Conservation (phyloP, 1,140 invertebrate species). For the Psilanteris sp. region DNA sequence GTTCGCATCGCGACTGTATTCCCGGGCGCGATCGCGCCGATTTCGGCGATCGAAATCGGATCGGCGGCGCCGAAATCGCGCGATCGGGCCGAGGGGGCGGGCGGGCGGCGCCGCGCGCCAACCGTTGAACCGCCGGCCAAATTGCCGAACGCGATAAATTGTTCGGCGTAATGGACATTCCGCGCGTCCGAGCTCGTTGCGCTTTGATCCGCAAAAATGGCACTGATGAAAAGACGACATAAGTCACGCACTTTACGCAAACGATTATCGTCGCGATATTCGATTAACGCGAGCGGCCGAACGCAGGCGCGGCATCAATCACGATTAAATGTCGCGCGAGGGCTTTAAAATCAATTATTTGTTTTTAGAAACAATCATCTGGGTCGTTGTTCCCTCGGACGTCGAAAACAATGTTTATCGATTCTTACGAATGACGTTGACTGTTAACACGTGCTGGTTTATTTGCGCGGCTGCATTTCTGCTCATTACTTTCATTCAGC, state of each 20-base stretch:
- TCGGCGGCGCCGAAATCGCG: no score
- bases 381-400: conserved; percentile 23
- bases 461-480: conserved; percentile 17
- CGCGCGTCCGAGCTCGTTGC: not conserved
- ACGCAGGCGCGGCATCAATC: no score
- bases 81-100: no score
- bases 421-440: conserved; percentile 36
- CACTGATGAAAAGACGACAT: conserved; percentile 44
- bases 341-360: not conserved
- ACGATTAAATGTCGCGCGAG: no score
- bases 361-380: conserved; percentile 21
- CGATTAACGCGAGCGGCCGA: not conserved
- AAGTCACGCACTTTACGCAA: conserved; percentile 16
- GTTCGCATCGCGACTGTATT: no score
- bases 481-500: conserved; percentile 11
- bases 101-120: no score
- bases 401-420: conserved; percentile 17
- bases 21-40: no score
- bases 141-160: conserved; percentile 10
- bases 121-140: no score
- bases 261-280: not conserved
- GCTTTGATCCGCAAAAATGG: conserved; percentile 19
- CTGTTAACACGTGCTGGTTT: conserved; percentile 47
- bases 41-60: no score
- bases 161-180: not conserved